phyloP scores from a whole-genome alignment of 2,797 vertebrate genomes.

The Helicolenus hilgendorfi region DNA sequence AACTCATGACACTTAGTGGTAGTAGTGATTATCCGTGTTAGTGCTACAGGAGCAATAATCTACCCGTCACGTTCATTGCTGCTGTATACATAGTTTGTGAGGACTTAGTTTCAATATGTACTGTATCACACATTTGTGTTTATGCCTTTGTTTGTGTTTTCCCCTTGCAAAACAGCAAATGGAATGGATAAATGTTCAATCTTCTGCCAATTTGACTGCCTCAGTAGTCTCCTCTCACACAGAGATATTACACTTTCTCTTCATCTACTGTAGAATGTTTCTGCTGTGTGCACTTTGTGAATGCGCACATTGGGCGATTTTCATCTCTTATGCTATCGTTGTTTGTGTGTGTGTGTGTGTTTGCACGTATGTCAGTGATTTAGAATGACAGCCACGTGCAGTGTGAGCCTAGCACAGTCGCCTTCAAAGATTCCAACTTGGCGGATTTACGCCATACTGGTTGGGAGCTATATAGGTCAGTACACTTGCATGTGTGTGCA shows the following conservation, averaged over 20 bases:
- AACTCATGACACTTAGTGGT: too few relatives aligned
- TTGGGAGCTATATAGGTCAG: slow-evolving; percentile 38
- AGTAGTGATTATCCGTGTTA: too few relatives aligned
- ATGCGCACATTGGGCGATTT: not conserved
- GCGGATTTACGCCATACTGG: slow-evolving; percentile 27
- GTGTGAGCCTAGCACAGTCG: not conserved
- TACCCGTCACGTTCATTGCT: not conserved
- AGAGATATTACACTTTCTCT: not conserved
- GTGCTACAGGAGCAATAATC: too few relatives aligned
- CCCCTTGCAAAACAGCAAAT: not conserved
- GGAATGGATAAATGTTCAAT: slow-evolving; percentile 21
- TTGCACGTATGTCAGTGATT: slow-evolving; percentile 22
- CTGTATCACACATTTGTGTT: not conserved
- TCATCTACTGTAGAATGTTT: not conserved
- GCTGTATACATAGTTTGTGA: not conserved
- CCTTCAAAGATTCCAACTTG: slow-evolving; percentile 45
- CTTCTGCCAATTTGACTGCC: slow-evolving; percentile 9
- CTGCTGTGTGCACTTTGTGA: slow-evolving; percentile 1
- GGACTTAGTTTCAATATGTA: not conserved
- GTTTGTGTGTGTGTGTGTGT: not conserved
- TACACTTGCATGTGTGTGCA: not conserved
- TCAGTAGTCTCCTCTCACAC: slow-evolving; percentile 1
- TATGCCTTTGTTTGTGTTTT: not conserved
- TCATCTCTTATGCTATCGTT: not conserved
- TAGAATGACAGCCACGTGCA: slow-evolving; percentile 44